A percentile compares a stretch with the other conserved stretches of the same genome.
These are phyloP conservation scores for Brachirus orientalis DNA, from an alignment of 2,113 vertebrate genomes.

Conservation along the genomic window DNA sequence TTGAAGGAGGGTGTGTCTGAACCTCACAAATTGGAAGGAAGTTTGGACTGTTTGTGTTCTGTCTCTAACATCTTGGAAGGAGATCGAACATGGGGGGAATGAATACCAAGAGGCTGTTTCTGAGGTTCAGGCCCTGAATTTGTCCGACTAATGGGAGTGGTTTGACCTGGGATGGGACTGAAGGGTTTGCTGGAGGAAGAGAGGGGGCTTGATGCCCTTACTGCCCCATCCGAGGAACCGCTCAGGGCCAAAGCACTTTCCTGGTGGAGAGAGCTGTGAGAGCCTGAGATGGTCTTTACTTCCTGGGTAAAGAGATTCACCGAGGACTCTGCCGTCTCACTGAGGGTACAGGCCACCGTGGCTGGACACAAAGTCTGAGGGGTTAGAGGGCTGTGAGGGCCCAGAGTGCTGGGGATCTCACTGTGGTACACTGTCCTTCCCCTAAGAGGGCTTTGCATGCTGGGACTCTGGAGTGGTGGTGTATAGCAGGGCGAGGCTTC, in stretches of 20 bases:
- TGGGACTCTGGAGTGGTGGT: conserved; percentile 85
- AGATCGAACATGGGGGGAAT: conserved; percentile 59
- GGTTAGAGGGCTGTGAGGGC: conserved; percentile 83
- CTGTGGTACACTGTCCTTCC: conserved; percentile 81
- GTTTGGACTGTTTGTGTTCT: conserved; percentile 88
- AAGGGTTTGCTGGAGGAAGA: conserved; percentile 83
- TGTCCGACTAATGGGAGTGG: conserved; percentile 86
- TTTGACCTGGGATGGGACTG: conserved; percentile 82
- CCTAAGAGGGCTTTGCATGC: conserved; percentile 84
- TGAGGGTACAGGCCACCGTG: conserved; percentile 67
- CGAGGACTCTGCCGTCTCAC: conserved; percentile 75
- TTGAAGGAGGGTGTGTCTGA: conserved; percentile 71
- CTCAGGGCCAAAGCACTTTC: conserved; percentile 83
- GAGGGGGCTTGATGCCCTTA: conserved; percentile 70
- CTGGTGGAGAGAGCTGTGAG: conserved; percentile 87
- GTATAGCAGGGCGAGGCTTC: conserved; percentile 83
- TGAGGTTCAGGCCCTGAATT: conserved; percentile 87
- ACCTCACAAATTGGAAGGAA: conserved; percentile 94
- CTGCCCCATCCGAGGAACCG: conserved; percentile 77
- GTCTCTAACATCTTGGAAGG: conserved; percentile 76
- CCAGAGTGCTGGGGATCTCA: conserved; percentile 72
- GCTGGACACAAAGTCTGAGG: conserved; percentile 78
- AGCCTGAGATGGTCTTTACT: conserved; percentile 93
- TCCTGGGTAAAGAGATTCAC: conserved; percentile 89
- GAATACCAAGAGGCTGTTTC: conserved; percentile 37